Conservation (phyloP, 2,113 vertebrate species). For the Python bivittatus region DNA sequence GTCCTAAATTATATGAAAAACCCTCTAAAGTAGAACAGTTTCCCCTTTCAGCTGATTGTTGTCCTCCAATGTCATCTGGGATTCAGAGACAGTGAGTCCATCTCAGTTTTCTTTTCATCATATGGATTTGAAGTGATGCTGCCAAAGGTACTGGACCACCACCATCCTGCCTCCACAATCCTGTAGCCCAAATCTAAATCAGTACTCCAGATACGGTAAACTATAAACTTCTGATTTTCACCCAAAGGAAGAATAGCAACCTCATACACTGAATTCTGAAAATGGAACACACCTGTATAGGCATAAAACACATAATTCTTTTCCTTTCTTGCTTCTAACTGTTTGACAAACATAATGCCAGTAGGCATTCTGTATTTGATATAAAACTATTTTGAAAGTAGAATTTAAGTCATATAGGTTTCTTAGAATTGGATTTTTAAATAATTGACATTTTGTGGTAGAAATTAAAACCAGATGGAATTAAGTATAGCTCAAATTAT, state of each 20-base stretch:
- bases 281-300: not conserved
- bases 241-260: not conserved
- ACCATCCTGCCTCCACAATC: not conserved
- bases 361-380: not conserved
- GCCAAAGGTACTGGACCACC: not conserved
- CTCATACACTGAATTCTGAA: not conserved
- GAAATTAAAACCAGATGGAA: slow-evolving; percentile 35
- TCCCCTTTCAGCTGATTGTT: not conserved
- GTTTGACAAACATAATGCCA: not conserved
- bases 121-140: not conserved
- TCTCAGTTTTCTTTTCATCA: not conserved
- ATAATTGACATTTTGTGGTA: slow-evolving; percentile 21
- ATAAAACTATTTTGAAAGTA: slow-evolving; percentile 11
- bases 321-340: not conserved
- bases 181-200: not conserved
- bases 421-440: slow-evolving; percentile 11
- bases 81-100: not conserved
- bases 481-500: slow-evolving; percentile 27
- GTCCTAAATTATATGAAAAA: not conserved
- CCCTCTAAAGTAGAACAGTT: no score
- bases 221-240: not conserved
- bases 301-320: not conserved
- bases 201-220: not conserved
- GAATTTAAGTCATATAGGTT: slow-evolving; percentile 11
- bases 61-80: not conserved